Evolutionary conservation across 2,888 invertebrate genomes (phyloP).

Genomic region (Venusia cambrica): DNA sequence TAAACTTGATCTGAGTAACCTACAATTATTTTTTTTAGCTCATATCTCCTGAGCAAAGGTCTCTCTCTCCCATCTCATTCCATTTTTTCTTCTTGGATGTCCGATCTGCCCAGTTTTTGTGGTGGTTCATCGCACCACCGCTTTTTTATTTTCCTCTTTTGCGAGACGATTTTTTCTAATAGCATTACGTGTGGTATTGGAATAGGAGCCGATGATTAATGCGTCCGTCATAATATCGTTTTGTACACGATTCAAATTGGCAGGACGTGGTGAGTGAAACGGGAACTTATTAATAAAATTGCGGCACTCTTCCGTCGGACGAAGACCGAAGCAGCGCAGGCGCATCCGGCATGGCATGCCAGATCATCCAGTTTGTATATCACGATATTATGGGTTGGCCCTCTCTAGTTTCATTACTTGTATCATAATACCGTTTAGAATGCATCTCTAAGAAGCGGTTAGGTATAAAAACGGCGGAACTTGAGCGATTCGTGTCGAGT

Average conservation of each 20-base stretch:
- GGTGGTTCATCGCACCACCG: too few relatives aligned
- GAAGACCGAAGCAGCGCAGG: slow-evolving; percentile 50
- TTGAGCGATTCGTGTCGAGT: slow-evolving; percentile 6
- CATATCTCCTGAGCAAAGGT: too few relatives aligned
- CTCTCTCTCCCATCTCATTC: too few relatives aligned
- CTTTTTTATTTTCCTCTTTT: slow-evolving; percentile 15
- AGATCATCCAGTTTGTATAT: slow-evolving; percentile 59
- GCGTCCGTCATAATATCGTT: slow-evolving; percentile 31
- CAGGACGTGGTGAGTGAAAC: slow-evolving; percentile 70
- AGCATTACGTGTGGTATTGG: slow-evolving; percentile 17
- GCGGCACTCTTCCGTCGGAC: slow-evolving; percentile 67
- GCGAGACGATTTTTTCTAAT: slow-evolving; percentile 18
- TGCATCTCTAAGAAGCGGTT: slow-evolving; percentile 25
- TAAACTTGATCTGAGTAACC: too few relatives aligned
- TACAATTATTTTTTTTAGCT: too few relatives aligned
- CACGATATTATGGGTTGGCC: slow-evolving; percentile 44
- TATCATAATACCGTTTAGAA: slow-evolving; percentile 28
- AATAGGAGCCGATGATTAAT: slow-evolving; percentile 28
- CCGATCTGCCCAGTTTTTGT: too few relatives aligned
- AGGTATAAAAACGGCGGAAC: slow-evolving; percentile 18
- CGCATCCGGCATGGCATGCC: slow-evolving; percentile 65
- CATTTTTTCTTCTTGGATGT: too few relatives aligned
- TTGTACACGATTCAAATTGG: slow-evolving; percentile 45
- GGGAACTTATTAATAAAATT: slow-evolving; percentile 77
- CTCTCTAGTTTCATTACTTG: slow-evolving; percentile 35